Evolutionary conservation across 2,888 invertebrate genomes (phyloP), one percentile per base, ranked within the genome.

Genomic region (Acanthosepion lycidas): DNA sequence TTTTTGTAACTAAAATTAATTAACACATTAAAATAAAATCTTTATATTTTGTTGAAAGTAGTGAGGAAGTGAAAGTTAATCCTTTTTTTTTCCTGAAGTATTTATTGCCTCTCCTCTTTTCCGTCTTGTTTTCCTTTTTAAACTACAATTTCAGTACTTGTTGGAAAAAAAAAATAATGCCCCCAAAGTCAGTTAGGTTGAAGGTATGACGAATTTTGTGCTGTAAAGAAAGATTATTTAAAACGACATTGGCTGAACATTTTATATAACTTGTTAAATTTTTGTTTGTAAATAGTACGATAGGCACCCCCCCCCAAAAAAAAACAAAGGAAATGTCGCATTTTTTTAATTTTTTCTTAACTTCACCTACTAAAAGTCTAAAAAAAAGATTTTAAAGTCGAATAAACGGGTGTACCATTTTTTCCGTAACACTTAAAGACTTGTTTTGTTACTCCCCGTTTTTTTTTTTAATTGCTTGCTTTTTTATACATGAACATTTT

Each of bases 281-380:
- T 78, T 78, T 78, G 78, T 78, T 78, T 78, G 78, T 78, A n/a
- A n/a, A 78, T n/a, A n/a, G 78, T 78, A n/a, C n/a, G n/a, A n/a
- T 78, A 5, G 2, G 42, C 42, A 42, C 42, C 42, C 42, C 42
- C 42, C 42, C 42, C 42, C 42, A 42, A 42, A 42, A 42, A 42
- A 9, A 20, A 5, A 23, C 20, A 59, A 59, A 59, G 59, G 23
- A 78, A n/a, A 78, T n/a, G n/a, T n/a, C n/a, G 78, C 18, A 78
- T 78, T 78, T n/a, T n/a, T 78, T 12, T 9, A 15, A 4, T 78
- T 12, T 4, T 51, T 51, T 51, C n/a, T 78, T 78, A 78, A n/a
- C 9, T 78, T n/a, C 12, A 78, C n/a, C 23, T 20, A 59, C 5
- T 20, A 59, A 59, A 23, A 59, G 3, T 59, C 23, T 59, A n/a